Percentiles rank a stretch among this genome's conserved stretches.
Conservation (phyloP, 2,888 invertebrate genomes). For the Coleophora deauratella region DNA sequence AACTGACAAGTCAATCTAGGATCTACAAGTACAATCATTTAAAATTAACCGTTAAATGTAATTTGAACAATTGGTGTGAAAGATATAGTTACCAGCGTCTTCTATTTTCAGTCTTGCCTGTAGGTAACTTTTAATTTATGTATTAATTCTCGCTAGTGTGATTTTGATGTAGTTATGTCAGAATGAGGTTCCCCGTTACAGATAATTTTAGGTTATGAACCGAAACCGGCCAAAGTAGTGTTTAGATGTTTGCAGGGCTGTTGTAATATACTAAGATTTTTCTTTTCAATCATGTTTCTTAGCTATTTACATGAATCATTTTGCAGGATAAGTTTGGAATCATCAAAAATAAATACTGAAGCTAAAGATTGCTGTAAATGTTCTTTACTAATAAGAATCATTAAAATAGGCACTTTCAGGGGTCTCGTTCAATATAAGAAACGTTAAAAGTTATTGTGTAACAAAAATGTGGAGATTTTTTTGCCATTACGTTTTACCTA, state of each 20-base stretch:
- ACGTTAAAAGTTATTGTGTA: slow-evolving; percentile 22
- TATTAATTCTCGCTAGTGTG: slow-evolving; percentile 48
- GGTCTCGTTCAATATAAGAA: slow-evolving; percentile 9
- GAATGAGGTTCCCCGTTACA: too few relatives aligned
- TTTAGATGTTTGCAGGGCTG: background rate
- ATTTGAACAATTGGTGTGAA: slow-evolving; percentile 23
- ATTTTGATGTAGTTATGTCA: slow-evolving; percentile 18
- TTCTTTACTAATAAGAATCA: too few relatives aligned
- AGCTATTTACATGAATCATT: background rate
- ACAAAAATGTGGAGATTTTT: slow-evolving; percentile 50
- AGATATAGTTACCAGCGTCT: slow-evolving; percentile 52
- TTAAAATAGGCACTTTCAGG: background rate
- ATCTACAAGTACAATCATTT: slow-evolving; percentile 18
- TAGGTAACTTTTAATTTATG: slow-evolving; percentile 59
- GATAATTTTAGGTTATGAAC: background rate
- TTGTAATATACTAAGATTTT: background rate
- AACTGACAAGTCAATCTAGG: slow-evolving; percentile 17
- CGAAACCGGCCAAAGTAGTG: background rate
- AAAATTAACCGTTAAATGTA: background rate
- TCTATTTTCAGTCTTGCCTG: slow-evolving; percentile 47
- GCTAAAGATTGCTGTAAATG: too few relatives aligned
- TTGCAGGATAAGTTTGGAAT: too few relatives aligned
- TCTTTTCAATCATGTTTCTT: too few relatives aligned
- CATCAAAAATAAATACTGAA: too few relatives aligned
- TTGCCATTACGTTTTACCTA: slow-evolving; percentile 71